Percentiles rank a stretch among this genome's conserved stretches.
Conservation (phyloP, 1,140 invertebrate genomes). For the Kradibia gibbosae region DNA sequence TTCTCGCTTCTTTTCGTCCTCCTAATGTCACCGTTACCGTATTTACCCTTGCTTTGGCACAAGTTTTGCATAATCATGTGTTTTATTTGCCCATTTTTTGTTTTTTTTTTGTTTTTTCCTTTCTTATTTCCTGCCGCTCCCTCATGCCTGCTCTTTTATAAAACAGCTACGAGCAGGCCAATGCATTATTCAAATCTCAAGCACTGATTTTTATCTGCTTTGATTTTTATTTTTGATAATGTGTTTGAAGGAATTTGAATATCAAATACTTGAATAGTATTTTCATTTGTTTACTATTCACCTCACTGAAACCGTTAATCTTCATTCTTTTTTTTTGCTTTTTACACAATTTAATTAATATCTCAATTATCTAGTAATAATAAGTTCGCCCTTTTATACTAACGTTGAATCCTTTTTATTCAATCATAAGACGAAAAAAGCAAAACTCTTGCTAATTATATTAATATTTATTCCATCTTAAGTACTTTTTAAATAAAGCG, state of each 20-base stretch:
- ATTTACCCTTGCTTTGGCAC: slow-evolving; percentile 15
- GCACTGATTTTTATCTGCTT: not conserved
- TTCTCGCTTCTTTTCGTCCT: not conserved
- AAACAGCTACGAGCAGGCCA: too few relatives aligned
- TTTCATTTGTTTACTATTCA: not conserved
- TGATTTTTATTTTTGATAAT: not conserved
- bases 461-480: too few relatives aligned
- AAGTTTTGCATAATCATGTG: not conserved
- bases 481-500: too few relatives aligned
- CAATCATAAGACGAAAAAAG: too few relatives aligned
- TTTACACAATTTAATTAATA: too few relatives aligned
- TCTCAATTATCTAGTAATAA: too few relatives aligned
- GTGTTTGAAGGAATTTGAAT: not conserved
- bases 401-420: too few relatives aligned
- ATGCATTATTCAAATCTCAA: too few relatives aligned
- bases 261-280: not conserved
- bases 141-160: too few relatives aligned
- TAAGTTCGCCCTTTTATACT: too few relatives aligned
- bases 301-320: not conserved
- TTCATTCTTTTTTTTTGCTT: too few relatives aligned
- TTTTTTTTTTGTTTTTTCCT: not conserved
- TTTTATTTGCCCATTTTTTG: not conserved
- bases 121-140: not conserved
- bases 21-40: not conserved
- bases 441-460: too few relatives aligned